Conservation (phyloP, 2,113 vertebrate species). For the Tricholaema leucomelas region DNA sequence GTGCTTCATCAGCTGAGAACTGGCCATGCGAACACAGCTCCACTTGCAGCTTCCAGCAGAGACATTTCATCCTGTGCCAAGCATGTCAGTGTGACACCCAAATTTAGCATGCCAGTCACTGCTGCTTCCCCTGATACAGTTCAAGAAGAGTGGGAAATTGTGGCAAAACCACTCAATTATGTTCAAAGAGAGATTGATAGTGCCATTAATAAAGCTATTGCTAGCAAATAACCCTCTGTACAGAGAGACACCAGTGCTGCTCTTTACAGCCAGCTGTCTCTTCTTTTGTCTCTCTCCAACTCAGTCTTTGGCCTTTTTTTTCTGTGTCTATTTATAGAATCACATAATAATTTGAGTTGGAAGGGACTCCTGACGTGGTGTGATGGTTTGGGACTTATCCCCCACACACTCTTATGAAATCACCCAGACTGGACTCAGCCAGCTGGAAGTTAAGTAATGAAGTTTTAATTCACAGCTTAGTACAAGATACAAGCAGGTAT, state of each 20-base stretch:
- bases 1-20: background rate
- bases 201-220: constrained; percentile 37
- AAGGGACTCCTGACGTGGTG: no score
- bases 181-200: constrained; percentile 47
- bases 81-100: constrained; percentile 47
- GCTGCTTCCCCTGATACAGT: background rate
- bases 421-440: no score
- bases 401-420: no score
- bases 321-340: background rate
- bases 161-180: constrained; percentile 14
- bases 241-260: background rate
- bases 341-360: no score
- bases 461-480: no score
- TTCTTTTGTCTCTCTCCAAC: background rate
- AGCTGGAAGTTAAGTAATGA: no score
- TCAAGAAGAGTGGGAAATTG: constrained; percentile 20
- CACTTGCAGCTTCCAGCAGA: constrained; percentile 16
- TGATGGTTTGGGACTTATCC: no score
- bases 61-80: constrained; percentile 43
- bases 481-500: no score
- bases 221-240: constrained; percentile 38
- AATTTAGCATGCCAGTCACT: constrained; percentile 46
- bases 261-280: background rate
- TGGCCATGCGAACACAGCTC: constrained; percentile 12
- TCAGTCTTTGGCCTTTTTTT: background rate